phyloP scores from a whole-genome alignment of 1,140 invertebrate genomes.

The Hycleus phaleratus region DNA sequence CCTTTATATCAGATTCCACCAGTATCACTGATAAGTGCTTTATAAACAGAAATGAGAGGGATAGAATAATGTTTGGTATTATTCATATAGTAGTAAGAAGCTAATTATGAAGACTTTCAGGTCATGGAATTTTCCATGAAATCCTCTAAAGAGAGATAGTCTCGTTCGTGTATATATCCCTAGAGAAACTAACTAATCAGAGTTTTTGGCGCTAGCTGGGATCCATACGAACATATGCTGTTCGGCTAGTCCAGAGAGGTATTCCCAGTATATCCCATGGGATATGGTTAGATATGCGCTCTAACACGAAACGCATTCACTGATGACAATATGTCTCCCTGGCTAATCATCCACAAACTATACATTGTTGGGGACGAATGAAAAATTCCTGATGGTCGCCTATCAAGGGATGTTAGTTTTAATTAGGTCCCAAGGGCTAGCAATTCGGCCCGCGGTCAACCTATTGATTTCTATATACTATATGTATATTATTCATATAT shows the following conservation, averaged over 20 bases:
- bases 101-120: conserved; percentile 16
- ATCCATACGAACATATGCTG: conserved; percentile 23
- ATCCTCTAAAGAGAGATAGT: conserved; percentile 8
- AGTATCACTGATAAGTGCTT: conserved; percentile 9
- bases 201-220: conserved; percentile 35
- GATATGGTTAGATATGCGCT: conserved; percentile 19
- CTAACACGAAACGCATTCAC: conserved; percentile 12
- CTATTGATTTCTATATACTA: no score
- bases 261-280: conserved; percentile 14
- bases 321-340: conserved; percentile 12
- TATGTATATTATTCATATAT: no score
- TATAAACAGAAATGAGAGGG: conserved; percentile 11
- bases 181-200: conserved; percentile 36
- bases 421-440: no score
- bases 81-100: conserved; percentile 15
- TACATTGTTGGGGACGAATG: background rate
- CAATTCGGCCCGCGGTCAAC: no score
- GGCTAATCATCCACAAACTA: background rate
- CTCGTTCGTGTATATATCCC: conserved; percentile 30
- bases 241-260: conserved; percentile 17
- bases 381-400: no score
- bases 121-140: conserved; percentile 1
- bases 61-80: conserved; percentile 12
- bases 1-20: conserved; percentile 5
- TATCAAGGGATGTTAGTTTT: no score